Evolutionary conservation across 2,888 invertebrate species (phyloP).

Genomic region (Chymomyza caudatula): DNA sequence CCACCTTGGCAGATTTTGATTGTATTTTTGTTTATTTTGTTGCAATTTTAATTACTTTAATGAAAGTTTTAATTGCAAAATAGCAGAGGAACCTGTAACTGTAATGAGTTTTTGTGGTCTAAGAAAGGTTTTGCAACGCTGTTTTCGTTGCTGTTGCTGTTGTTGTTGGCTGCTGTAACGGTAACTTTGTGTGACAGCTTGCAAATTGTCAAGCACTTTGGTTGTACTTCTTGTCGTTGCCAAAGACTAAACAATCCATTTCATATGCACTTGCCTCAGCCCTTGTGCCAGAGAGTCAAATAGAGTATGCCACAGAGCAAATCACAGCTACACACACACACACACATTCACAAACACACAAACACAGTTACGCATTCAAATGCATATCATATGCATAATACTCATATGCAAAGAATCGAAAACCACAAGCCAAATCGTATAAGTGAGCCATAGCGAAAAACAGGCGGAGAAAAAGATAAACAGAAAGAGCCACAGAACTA

Average conservation of each 20-base stretch:
- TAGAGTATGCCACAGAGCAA: too few species aligned
- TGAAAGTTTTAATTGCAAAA: conserved; percentile 77
- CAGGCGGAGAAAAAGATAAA: too few species aligned
- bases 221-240: not conserved
- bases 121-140: conserved; percentile 61
- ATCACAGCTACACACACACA: too few species aligned
- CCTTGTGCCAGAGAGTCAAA: too few species aligned
- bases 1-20: conserved; percentile 51
- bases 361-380: too few species aligned
- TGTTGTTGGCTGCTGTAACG: not conserved
- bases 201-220: not conserved
- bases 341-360: too few species aligned
- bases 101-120: conserved; percentile 72
- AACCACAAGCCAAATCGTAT: too few species aligned
- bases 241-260: not conserved
- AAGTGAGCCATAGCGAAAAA: too few species aligned
- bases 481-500: too few species aligned
- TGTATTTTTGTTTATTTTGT: conserved; percentile 74
- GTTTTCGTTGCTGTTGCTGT: not conserved
- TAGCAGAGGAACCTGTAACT: conserved; percentile 38
- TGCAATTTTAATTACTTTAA: conserved; percentile 77
- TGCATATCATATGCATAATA: too few species aligned
- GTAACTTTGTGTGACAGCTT: not conserved
- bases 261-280: not conserved
- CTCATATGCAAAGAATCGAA: too few species aligned